Percentiles rank a stretch among this genome's conserved stretches.
Evolutionary conservation across 2,888 invertebrate species (phyloP).

Genomic region (Actias luna): DNA sequence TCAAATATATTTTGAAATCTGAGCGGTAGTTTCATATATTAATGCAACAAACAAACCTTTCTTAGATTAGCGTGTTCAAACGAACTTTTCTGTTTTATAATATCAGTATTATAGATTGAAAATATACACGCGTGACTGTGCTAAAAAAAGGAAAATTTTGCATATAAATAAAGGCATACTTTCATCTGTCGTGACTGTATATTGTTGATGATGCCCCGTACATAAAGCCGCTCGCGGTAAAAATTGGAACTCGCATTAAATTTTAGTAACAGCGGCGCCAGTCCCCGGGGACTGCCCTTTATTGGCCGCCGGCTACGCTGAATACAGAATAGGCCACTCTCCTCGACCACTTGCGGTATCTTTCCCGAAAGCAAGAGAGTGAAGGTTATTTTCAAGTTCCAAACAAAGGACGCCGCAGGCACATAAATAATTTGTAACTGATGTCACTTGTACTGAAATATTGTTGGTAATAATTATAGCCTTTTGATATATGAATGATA

Average conservation of each 20-base stretch:
- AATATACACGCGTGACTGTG: not conserved
- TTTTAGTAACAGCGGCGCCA: slow-evolving; percentile 51
- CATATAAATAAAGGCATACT: not conserved
- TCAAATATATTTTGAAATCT: too few species aligned
- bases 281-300: slow-evolving; percentile 45
- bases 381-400: slow-evolving; percentile 16
- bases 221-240: slow-evolving; percentile 30
- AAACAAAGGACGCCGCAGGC: not conserved
- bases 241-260: slow-evolving; percentile 49
- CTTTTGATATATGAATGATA: too few species aligned
- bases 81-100: too few species aligned
- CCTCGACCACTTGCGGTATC: not conserved
- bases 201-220: not conserved
- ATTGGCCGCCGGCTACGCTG: slow-evolving; percentile 44
- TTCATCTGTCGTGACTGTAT: not conserved
- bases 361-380: not conserved
- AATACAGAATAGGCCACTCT: slow-evolving; percentile 53
- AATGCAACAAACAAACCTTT: too few species aligned
- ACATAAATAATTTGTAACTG: not conserved
- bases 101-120: too few species aligned
- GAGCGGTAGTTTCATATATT: too few species aligned
- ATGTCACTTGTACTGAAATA: too few species aligned
- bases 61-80: too few species aligned
- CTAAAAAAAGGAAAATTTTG: not conserved
- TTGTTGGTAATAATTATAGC: too few species aligned